Conservation (phyloP, 2,113 vertebrate species). For the Pollimyrus isidori region DNA sequence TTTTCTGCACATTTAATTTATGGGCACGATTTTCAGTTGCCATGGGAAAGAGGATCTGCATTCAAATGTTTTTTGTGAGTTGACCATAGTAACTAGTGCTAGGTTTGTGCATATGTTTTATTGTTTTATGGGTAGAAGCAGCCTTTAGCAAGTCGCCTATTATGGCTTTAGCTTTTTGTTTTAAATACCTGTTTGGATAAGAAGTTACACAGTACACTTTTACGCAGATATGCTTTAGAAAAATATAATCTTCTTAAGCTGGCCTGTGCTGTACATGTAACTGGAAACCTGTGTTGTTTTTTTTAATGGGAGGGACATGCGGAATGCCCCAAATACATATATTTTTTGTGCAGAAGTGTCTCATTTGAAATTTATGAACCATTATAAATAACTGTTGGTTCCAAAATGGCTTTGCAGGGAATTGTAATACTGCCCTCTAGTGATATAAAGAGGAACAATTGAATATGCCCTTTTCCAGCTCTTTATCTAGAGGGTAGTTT, state of each 20-base stretch:
- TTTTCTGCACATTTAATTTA: not conserved
- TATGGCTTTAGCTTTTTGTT: not conserved
- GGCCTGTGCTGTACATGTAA: not conserved
- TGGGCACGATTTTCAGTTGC: constrained; percentile 1
- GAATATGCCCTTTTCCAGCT: not conserved
- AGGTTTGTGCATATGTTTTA: not conserved
- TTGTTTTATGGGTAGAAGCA: not conserved
- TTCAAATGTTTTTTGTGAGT: not conserved
- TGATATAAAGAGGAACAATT: not conserved
- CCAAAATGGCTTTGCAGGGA: not conserved
- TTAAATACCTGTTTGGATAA: not conserved
- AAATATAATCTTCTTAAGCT: not conserved
- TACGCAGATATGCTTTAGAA: not conserved
- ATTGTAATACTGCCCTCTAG: constrained; percentile 20
- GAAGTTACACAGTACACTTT: not conserved
- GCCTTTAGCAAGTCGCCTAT: not conserved
- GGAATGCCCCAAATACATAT: not conserved
- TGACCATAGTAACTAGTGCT: not conserved
- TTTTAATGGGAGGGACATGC: not conserved
- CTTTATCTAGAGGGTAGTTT: not conserved
- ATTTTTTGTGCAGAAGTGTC: not conserved
- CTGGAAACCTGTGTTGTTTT: not conserved
- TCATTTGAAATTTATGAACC: not conserved
- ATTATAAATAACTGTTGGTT: not conserved
- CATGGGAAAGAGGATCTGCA: constrained; percentile 1